phyloP scores from a whole-genome alignment of 1,140 invertebrate species.

The Camponotus floridanus region DNA sequence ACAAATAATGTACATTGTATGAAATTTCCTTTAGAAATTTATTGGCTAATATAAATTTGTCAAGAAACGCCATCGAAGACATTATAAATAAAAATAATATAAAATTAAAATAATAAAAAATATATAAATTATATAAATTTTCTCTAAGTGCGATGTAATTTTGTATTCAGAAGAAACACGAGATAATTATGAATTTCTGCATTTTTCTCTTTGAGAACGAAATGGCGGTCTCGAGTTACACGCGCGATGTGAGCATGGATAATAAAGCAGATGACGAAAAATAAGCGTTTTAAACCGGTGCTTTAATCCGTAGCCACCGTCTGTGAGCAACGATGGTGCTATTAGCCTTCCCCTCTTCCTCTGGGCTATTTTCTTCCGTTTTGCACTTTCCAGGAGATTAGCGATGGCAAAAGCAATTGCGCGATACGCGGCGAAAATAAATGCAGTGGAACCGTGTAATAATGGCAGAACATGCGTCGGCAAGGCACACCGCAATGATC shows the following conservation, averaged over 20 bases:
- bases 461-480: slow-evolving; percentile 17
- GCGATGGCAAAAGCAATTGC: slow-evolving; percentile 51
- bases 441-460: slow-evolving; percentile 34
- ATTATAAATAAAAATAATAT: no score
- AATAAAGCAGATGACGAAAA: slow-evolving; percentile 59
- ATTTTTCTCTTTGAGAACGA: slow-evolving; percentile 14
- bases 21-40: background rate
- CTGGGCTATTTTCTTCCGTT: slow-evolving; percentile 48
- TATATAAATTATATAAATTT: background rate
- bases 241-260: slow-evolving; percentile 49
- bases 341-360: slow-evolving; percentile 25
- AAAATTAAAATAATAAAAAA: background rate
- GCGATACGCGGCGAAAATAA: slow-evolving; percentile 35
- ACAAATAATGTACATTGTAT: background rate
- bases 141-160: slow-evolving; percentile 36
- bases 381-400: slow-evolving; percentile 58
- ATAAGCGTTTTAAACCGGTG: slow-evolving; percentile 38
- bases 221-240: slow-evolving; percentile 11
- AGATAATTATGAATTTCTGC: slow-evolving; percentile 50
- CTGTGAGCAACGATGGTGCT: slow-evolving; percentile 49
- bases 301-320: slow-evolving; percentile 52
- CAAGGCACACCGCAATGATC: background rate
- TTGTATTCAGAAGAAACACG: slow-evolving; percentile 12
- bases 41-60: background rate
- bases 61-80: slow-evolving; percentile 1